Evolutionary conservation across 2,888 invertebrate genomes (phyloP).

Genomic region (Caenorhabditis sinica): DNA sequence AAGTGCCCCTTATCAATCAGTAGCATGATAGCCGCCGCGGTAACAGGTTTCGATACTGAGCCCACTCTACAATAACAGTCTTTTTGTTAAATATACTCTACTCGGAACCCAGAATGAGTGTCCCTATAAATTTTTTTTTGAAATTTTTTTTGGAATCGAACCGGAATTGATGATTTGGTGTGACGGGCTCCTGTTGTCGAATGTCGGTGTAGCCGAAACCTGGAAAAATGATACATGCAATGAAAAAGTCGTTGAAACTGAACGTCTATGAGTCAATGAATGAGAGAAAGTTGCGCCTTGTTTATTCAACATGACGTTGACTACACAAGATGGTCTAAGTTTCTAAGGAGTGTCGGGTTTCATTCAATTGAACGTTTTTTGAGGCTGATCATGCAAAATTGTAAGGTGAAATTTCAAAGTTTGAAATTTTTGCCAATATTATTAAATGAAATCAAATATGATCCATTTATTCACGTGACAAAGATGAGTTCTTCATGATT

Average conservation of each 20-base stretch:
- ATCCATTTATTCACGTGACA: no score
- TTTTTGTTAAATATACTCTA: background rate
- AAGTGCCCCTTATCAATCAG: slow-evolving; percentile 79
- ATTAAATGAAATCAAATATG: no score
- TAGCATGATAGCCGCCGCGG: slow-evolving; percentile 81
- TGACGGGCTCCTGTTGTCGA: slow-evolving; percentile 78
- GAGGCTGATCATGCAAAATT: slow-evolving; percentile 1
- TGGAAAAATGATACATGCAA: slow-evolving; percentile 63
- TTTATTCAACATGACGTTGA: slow-evolving; percentile 52
- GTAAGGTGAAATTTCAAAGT: background rate
- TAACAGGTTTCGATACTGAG: slow-evolving; percentile 83
- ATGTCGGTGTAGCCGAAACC: slow-evolving; percentile 82
- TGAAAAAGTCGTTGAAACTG: slow-evolving; percentile 11
- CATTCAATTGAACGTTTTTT: slow-evolving; percentile 29
- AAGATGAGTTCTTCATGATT: background rate
- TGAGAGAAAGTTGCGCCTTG: slow-evolving; percentile 9
- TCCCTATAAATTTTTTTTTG: background rate
- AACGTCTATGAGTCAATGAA: slow-evolving; percentile 25
- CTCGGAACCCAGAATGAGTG: no score
- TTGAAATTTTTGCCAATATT: no score
- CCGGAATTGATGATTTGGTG: slow-evolving; percentile 81
- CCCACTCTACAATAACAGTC: slow-evolving; percentile 75
- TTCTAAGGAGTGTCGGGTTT: slow-evolving; percentile 34
- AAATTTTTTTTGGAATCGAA: slow-evolving; percentile 12
- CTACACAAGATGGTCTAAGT: background rate